Evolutionary conservation across 2,113 vertebrate genomes (phyloP).

Genomic region (Corythornis vintsioides): DNA sequence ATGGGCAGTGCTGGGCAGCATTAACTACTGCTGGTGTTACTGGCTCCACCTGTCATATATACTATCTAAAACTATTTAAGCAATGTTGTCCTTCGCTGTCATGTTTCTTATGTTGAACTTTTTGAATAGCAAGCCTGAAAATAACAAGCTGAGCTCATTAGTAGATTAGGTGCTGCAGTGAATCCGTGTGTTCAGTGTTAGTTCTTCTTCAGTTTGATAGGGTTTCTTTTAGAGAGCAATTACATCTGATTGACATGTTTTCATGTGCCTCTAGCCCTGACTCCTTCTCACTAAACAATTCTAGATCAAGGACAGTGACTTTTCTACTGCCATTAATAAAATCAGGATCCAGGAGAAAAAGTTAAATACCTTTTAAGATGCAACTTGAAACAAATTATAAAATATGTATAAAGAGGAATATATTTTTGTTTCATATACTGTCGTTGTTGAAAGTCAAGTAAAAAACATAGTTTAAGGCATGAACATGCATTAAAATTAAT

Average conservation of each 20-base stretch:
- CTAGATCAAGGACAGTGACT: conserved; percentile 81
- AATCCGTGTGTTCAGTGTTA: conserved; percentile 81
- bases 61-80: conserved; percentile 41
- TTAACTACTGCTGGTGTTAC: not conserved
- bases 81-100: conserved; percentile 84
- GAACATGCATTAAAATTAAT: conserved; percentile 60
- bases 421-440: conserved; percentile 53
- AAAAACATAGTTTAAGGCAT: conserved; percentile 70
- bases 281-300: conserved; percentile 72
- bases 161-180: conserved; percentile 89
- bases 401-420: conserved; percentile 78
- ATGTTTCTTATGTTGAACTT: conserved; percentile 74
- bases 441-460: conserved; percentile 76
- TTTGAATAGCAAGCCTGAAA: conserved; percentile 79
- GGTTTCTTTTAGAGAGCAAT: conserved; percentile 89
- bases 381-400: conserved; percentile 78
- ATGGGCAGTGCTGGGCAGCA: not conserved
- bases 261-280: conserved; percentile 81
- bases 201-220: conserved; percentile 79
- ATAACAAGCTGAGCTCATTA: conserved; percentile 90
- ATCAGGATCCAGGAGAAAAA: conserved; percentile 75
- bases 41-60: not conserved
- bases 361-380: conserved; percentile 76
- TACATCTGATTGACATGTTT: conserved; percentile 93
- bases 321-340: conserved; percentile 78